Percentiles rank a stretch among this genome's conserved stretches.
phyloP scores from a whole-genome alignment of 2,888 invertebrate genomes.

The Ypsolopha scabrella region DNA sequence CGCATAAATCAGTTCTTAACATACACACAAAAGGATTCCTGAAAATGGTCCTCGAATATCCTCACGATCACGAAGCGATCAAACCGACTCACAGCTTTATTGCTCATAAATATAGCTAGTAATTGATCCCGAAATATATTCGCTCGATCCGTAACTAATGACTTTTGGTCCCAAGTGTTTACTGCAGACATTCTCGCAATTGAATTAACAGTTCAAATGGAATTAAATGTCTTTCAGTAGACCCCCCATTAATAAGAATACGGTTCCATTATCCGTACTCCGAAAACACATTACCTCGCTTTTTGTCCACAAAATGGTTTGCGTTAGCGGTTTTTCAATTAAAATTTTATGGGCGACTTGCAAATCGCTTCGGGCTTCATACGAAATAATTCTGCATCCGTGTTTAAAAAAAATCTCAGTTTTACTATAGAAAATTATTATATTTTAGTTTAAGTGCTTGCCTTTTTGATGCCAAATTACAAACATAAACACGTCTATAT shows the following conservation, averaged over 20 bases:
- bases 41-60: too few relatives aligned
- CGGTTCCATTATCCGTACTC: slow-evolving; percentile 1
- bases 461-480: too few relatives aligned
- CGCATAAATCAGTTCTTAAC: too few relatives aligned
- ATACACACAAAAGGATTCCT: too few relatives aligned
- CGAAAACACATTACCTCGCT: slow-evolving; percentile 1
- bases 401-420: too few relatives aligned
- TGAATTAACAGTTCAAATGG: slow-evolving; percentile 1
- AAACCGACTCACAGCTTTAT: background rate
- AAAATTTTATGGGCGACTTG: background rate
- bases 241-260: slow-evolving; percentile 3
- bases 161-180: background rate
- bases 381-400: too few relatives aligned
- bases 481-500: too few relatives aligned
- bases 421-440: too few relatives aligned
- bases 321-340: background rate
- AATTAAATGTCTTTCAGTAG: slow-evolving; percentile 2
- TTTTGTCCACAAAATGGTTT: background rate
- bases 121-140: background rate
- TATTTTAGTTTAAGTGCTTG: too few relatives aligned
- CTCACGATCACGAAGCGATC: too few relatives aligned
- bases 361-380: too few relatives aligned
- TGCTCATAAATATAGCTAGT: background rate
- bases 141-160: slow-evolving; percentile 3
- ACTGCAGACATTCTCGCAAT: background rate